Conservation (phyloP, 2,888 invertebrate species). For the Rhamnusium bicolor region DNA sequence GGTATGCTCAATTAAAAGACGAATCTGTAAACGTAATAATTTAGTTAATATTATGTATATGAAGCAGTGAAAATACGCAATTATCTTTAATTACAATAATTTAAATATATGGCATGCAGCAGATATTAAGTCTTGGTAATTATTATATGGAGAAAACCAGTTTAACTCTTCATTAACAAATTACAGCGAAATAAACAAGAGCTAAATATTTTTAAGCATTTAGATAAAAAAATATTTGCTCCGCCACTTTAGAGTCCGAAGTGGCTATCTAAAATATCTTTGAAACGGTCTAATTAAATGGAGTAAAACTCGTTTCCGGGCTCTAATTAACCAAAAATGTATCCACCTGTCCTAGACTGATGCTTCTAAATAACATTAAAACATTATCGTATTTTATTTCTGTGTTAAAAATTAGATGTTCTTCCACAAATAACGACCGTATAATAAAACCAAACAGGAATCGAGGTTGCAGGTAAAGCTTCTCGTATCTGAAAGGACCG, state of each 20-base stretch:
- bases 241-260: background rate
- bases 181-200: conserved; percentile 31
- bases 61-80: conserved; percentile 35
- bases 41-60: conserved; percentile 31
- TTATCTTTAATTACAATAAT: conserved; percentile 49
- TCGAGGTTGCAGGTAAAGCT: background rate
- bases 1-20: conserved; percentile 2
- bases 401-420: conserved; percentile 7
- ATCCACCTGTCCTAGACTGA: conserved; percentile 43
- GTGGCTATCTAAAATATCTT: conserved; percentile 1
- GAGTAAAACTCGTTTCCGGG: conserved; percentile 47
- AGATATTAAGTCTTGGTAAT: conserved; percentile 30
- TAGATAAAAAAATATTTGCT: background rate
- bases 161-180: conserved; percentile 40
- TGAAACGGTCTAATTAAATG: conserved; percentile 7
- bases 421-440: background rate
- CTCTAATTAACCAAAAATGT: conserved; percentile 51
- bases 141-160: conserved; percentile 34
- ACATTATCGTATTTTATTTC: conserved; percentile 12
- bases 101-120: conserved; percentile 41
- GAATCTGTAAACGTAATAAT: conserved; percentile 15
- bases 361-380: conserved; percentile 4
- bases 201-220: conserved; percentile 7
- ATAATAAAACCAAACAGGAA: background rate
- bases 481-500: background rate